Base-by-base conservation (phyloP, 1,140 invertebrate genomes). In the Pogonus chalceus region DNA sequence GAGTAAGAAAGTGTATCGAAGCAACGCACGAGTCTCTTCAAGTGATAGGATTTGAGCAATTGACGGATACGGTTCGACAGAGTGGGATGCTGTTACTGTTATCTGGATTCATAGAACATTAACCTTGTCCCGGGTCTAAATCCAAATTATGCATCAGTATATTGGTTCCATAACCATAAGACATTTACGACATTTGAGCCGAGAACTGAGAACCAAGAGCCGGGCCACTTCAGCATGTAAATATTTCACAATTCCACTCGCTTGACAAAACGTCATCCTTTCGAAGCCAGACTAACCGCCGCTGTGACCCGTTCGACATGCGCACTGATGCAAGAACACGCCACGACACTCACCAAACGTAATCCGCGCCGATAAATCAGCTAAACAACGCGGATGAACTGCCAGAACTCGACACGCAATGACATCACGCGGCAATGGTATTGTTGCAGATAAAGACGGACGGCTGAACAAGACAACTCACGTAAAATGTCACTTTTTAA, bases 101-200 rank as follows among this genome's bases (percentile, higher is more conserved):
- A 43, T 43, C 37, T 43, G 37, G 37, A 43, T 43, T 43, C 37
- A 43, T 43, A 43, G 37, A 43, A 43, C 37, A 43, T 43, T 43
- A 43, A 43, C 37, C 37, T 43, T 43, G 26, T 43, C 18, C 37
- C 37, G 7, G 7, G 37, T 43, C 37, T 43, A 43, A 43, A 43
- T 43, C 37, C 37, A 43, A 43, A 43, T 43, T 43, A 43, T 43
- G 37, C 37, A 43, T 43, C 37, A 43, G 9, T 43, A 18, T 43
- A 43, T 43, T 43, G 37, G 37, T 16, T 43, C 9, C 18, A 43
- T 43, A 43, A 31, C 26, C 14, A 14, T 18, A 43, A 43, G 37
- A 43, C 37, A 43, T 43, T 43, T 43, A 18, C 37, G 9, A 43
- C 37, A 43, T 43, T 43, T 12, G 37, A 9, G 37, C 18, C 37